Percentiles rank a stretch among this genome's conserved stretches.
These are phyloP conservation scores for Tor tambroides DNA, from an alignment of 2,113 vertebrate species.

Conservation along the genomic window DNA sequence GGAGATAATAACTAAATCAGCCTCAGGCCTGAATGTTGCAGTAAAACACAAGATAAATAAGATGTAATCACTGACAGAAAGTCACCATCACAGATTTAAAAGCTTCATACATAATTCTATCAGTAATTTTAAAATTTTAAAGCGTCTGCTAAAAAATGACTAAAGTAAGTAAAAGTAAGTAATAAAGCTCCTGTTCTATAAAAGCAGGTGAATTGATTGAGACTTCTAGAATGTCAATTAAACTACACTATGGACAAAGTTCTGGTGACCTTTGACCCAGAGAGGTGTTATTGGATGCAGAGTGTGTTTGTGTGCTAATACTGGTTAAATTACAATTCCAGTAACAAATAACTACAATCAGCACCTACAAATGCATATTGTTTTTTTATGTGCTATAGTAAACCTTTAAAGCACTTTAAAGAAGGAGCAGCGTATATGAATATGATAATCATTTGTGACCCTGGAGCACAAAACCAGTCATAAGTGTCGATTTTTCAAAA, in stretches of 20 bases:
- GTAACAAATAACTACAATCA: background rate
- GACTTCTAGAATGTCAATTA: background rate
- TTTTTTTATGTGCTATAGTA: background rate
- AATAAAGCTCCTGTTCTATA: background rate
- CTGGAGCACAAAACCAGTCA: too few relatives aligned
- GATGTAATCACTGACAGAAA: background rate
- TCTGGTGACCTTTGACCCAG: too few relatives aligned
- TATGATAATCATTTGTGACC: background rate
- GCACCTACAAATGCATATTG: background rate
- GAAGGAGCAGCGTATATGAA: background rate
- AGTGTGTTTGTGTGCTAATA: background rate
- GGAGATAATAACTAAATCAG: conserved; percentile 24
- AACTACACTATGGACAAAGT: background rate
- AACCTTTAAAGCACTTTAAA: background rate
- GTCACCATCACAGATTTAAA: background rate
- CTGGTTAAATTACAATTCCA: background rate
- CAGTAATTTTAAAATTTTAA: too few relatives aligned
- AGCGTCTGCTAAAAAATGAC: too few relatives aligned
- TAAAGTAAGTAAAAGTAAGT: too few relatives aligned
- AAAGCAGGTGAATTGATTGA: background rate
- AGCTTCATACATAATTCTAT: background rate
- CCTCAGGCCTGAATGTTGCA: conserved; percentile 14
- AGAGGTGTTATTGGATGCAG: too few relatives aligned
- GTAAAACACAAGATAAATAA: background rate
- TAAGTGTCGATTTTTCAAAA: too few relatives aligned